Conservation (phyloP, 2,888 invertebrate genomes). For the Smittia aterrima region DNA sequence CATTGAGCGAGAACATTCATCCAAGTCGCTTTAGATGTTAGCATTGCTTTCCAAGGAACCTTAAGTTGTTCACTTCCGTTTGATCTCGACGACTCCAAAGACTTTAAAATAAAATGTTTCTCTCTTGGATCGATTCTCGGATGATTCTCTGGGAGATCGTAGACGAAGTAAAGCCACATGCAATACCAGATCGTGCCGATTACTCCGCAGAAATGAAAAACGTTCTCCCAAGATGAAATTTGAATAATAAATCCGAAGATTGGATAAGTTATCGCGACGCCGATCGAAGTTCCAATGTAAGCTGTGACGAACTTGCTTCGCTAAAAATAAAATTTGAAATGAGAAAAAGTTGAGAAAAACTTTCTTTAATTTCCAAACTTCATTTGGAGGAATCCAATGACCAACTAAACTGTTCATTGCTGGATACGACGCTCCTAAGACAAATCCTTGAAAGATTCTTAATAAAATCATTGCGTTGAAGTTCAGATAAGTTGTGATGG, state of each 20-base stretch:
- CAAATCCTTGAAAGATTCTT: constrained; percentile 66
- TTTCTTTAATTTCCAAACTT: constrained; percentile 50
- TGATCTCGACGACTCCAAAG: constrained; percentile 55
- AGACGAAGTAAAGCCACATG: constrained; percentile 63
- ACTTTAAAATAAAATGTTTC: constrained; percentile 59
- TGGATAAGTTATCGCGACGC: constrained; percentile 67
- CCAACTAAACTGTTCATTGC: constrained; percentile 47
- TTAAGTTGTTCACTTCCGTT: constrained; percentile 46
- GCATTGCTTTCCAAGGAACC: constrained; percentile 63
- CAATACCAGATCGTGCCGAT: constrained; percentile 65
- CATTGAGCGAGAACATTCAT: constrained; percentile 63
- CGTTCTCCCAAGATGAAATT: constrained; percentile 67
- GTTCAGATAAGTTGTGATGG: constrained; percentile 61
- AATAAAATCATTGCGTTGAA: constrained; percentile 59
- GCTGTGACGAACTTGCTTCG: constrained; percentile 59
- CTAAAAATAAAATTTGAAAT: not conserved
- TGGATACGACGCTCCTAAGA: constrained; percentile 54
- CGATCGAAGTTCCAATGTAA: constrained; percentile 64
- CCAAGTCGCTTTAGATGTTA: constrained; percentile 63
- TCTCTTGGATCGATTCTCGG: constrained; percentile 63
- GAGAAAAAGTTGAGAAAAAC: not conserved
- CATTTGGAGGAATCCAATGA: constrained; percentile 80
- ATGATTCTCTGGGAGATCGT: constrained; percentile 64
- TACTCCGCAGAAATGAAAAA: constrained; percentile 65
- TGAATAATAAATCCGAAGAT: constrained; percentile 67